Evolutionary conservation across 2,113 vertebrate genomes (phyloP).

Genomic region (Plecotus auritus): DNA sequence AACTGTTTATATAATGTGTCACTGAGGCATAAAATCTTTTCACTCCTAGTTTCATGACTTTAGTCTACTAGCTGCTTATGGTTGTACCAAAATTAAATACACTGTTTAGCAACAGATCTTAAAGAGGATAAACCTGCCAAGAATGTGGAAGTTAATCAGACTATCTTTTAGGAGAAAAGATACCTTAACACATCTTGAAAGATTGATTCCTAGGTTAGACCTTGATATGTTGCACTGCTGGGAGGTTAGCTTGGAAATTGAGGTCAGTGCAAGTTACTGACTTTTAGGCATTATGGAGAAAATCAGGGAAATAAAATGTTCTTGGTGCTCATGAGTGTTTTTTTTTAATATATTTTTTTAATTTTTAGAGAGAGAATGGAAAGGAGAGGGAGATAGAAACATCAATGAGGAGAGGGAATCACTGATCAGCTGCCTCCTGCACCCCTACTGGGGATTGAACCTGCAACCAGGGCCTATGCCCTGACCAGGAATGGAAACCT

Average conservation of each 20-base stretch:
- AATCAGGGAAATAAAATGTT: background rate
- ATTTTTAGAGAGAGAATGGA: too few relatives aligned
- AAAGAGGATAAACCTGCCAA: background rate
- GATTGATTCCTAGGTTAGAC: background rate
- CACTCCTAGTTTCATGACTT: background rate
- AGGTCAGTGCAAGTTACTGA: background rate
- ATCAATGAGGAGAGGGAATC: too few relatives aligned
- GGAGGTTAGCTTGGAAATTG: slow-evolving; percentile 6
- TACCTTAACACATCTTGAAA: slow-evolving; percentile 28
- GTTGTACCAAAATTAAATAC: background rate
- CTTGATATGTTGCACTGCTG: background rate
- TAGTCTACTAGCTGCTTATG: background rate
- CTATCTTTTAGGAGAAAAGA: background rate
- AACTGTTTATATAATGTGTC: background rate
- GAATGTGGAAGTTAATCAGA: slow-evolving; percentile 6
- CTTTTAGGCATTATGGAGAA: background rate
- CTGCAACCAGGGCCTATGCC: too few relatives aligned
- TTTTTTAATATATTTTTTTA: too few relatives aligned
- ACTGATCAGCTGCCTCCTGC: too few relatives aligned
- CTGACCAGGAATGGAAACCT: too few relatives aligned
- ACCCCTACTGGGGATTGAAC: too few relatives aligned
- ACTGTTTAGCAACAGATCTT: background rate
- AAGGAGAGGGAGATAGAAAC: too few relatives aligned
- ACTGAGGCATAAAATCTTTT: background rate
- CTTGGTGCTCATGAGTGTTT: background rate